phyloP scores from a whole-genome alignment of 2,113 vertebrate species.

The Pan paniscus region DNA sequence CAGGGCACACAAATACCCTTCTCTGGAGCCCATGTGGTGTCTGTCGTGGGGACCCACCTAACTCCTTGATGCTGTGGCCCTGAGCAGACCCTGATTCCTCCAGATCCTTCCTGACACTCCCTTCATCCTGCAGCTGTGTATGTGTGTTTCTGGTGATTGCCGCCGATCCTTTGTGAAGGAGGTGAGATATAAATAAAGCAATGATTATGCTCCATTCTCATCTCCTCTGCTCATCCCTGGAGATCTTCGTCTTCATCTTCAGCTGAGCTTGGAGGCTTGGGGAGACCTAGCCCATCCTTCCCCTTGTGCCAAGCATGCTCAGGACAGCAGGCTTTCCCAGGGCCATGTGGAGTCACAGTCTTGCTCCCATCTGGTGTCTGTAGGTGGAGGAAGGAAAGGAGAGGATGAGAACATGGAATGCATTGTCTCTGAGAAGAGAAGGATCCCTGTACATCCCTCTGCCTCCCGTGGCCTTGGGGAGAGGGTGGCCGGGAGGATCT shows the following conservation, averaged over 20 bases:
- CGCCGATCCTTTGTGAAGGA: background rate
- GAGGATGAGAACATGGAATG: background rate
- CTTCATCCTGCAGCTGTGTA: rapidly evolving
- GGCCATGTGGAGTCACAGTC: background rate
- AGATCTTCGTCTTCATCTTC: background rate
- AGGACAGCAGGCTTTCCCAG: background rate
- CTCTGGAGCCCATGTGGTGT: rapidly evolving
- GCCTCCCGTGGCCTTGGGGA: background rate
- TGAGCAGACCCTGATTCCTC: background rate
- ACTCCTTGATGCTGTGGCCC: background rate
- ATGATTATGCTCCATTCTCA: rapidly evolving
- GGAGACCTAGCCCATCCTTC: background rate
- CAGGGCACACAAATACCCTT: rapidly evolving
- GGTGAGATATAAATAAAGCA: rapidly evolving
- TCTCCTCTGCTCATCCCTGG: rapidly evolving
- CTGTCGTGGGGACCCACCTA: background rate
- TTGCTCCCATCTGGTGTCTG: background rate
- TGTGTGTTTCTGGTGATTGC: rapidly evolving
- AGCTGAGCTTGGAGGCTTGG: background rate
- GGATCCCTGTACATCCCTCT: rapidly evolving
- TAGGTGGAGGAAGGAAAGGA: background rate
- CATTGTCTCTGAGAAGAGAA: background rate
- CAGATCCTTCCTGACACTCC: rapidly evolving
- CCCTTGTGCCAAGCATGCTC: background rate
- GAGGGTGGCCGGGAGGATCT: rapidly evolving